Conservation (phyloP, 2,113 vertebrate genomes). For the Hypanus sabinus region DNA sequence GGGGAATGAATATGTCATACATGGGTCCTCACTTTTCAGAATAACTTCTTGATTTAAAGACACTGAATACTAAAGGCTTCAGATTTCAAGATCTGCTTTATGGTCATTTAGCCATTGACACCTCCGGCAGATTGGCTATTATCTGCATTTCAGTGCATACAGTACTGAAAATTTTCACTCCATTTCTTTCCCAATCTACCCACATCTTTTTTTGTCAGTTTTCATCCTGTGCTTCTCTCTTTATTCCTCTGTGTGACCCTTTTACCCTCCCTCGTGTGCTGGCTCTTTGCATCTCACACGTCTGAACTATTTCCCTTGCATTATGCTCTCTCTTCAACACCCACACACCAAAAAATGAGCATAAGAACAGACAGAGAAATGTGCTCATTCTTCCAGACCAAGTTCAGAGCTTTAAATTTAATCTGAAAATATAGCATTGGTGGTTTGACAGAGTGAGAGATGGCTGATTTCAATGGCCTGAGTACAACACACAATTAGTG, state of each 20-base stretch:
- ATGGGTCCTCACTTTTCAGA: background rate
- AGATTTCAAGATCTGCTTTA: background rate
- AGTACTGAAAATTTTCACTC: background rate
- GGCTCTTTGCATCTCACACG: background rate
- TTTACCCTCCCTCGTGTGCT: background rate
- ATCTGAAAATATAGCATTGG: background rate
- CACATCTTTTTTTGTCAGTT: background rate
- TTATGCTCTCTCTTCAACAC: background rate
- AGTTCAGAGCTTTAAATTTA: background rate
- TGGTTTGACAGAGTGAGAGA: background rate
- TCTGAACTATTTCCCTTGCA: too few species aligned
- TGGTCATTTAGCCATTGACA: background rate
- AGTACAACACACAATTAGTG: background rate
- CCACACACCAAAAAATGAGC: background rate
- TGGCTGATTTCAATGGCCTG: background rate
- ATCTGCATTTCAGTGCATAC: background rate
- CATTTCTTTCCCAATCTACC: background rate
- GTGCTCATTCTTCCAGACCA: background rate
- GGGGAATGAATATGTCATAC: background rate
- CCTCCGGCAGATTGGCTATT: background rate
- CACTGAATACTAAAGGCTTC: background rate
- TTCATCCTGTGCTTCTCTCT: background rate
- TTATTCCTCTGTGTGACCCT: background rate
- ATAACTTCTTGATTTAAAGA: background rate
- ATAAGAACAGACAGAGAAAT: background rate